Base-by-base conservation (phyloP, 2,888 invertebrate genomes). In the Lumbricus terrestris region DNA sequence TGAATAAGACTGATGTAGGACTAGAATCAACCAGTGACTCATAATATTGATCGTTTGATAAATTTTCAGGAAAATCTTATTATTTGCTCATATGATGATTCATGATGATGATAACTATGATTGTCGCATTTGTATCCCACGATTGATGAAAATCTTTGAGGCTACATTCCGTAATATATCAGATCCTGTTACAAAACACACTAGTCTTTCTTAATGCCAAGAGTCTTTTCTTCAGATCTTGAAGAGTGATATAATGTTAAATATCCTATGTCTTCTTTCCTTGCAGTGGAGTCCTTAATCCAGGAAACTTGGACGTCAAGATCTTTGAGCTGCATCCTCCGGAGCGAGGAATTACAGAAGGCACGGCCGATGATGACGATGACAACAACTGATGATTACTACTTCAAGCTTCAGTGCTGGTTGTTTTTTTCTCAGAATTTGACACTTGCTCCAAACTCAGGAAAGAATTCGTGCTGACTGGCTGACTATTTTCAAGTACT, bases 281-380 rank as follows among this genome's bases (percentile, higher is more conserved):
- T 69, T 69, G 33, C 82, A 82, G 34, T 35, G 82, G 33, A 29
- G 40, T 89, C 18, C n/a, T 90, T n/a, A 33, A 33, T 69, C 35
- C 47, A 20, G 33, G 54, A 16, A 20, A 69, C n/a, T 35, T 89
- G 47, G 35, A 42, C 34, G 91, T 93, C 85, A 92, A 92, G 82
- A 94, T 94, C 42, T 94, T 94, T 91, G 92, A 93, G 88, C 94
- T 94, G 94, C 94, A 93, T 1, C 93, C 93, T 88, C 94, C 94
- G 34, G 94, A 94, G 89, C 91, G 94, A 90, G 93, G 92, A 5
- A 92, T 93, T 91, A 90, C 83, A 35, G 35, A 85, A 6, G 35
- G 35, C 34, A 85, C 85, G 11, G 85, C 85, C 20, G 34, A 85
- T 23, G 85, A 85, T 35, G 85, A 85, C 23, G 85, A 85, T 13